Evolutionary conservation across 1,140 invertebrate species (phyloP), one percentile per base, ranked within the genome.

Genomic region (Drosophila carrolli): DNA sequence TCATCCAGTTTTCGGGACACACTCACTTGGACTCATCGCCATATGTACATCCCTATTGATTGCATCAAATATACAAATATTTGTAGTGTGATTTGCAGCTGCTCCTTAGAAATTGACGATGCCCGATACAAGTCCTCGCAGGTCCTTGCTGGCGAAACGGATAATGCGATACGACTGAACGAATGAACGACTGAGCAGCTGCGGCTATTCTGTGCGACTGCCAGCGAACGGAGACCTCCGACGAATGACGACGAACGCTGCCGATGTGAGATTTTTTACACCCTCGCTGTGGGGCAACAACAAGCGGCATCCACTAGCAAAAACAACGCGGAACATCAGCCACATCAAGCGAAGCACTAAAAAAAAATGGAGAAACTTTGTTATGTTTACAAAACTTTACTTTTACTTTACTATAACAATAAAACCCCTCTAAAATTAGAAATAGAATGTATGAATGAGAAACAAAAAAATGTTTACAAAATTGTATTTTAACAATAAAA

Each of bases 1-100:
- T 68, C 47, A 47, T 67, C 47, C 38, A 56, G 40, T 59, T 53
- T 51, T 56, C 32, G 46, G 61, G 23, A 59, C 63, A 62, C 44
- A 84, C 72, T 85, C 53, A 85, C 78, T 59, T 46, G 50, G n/a
- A 46, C 47, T 46, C 41, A 60, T 74, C 44, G 29, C 32, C 35
- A 44, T 48, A 55, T 47, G n/a, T 40, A 48, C 55, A 43, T 14
- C 37, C 77, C 55, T 78, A 82, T 83, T 80, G 80, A 83, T 83
- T 84, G 81, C 81, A 75, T 57, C 59, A 81, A 79, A 68, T 68
- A 66, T 13, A 37, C 41, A 71, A 71, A 71, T 72, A 71, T 71
- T 71, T 57, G 37, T 40, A 40, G 35, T 71, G 16, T 16, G 50
- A 57, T 23, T 70, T 70, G 23, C 23, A 47, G 16, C 10, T 5